Percentiles rank a stretch among this genome's conserved stretches.
These are phyloP conservation scores for Pecten maximus DNA, from an alignment of 2,888 invertebrate genomes.

Conservation along the genomic window DNA sequence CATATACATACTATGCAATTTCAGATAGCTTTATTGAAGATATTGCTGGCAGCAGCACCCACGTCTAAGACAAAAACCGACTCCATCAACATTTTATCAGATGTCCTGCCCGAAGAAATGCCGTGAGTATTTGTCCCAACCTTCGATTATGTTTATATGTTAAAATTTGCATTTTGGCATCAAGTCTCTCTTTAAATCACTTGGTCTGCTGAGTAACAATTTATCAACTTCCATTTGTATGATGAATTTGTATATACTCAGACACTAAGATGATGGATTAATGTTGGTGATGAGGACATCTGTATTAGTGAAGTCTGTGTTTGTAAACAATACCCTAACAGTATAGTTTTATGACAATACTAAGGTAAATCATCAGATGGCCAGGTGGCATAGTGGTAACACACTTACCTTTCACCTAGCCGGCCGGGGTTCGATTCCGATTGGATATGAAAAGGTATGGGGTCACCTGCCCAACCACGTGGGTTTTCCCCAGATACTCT, in stretches of 20 bases:
- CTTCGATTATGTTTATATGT: neutral
- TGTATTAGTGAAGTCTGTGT: no score
- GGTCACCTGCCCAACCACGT: no score
- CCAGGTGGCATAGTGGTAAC: no score
- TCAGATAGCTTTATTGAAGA: slow-evolving; percentile 95
- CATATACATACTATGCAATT: slow-evolving; percentile 40
- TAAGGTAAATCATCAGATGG: no score
- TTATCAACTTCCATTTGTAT: neutral
- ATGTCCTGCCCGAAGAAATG: slow-evolving; percentile 98
- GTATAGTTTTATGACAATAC: no score
- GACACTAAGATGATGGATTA: no score
- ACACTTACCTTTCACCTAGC: no score
- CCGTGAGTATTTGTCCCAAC: slow-evolving; percentile 86
- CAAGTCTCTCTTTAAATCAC: neutral
- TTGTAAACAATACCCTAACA: no score
- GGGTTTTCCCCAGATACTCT: no score
- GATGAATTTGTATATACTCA: neutral
- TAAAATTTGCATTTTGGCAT: neutral
- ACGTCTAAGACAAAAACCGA: slow-evolving; percentile 98
- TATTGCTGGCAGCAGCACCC: slow-evolving; percentile 97
- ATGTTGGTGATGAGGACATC: no score
- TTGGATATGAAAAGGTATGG: no score
- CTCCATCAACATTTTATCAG: slow-evolving; percentile 98
- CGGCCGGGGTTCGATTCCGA: no score
- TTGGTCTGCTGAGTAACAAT: neutral